A percentile compares a stretch with the other conserved stretches of the same genome.
phyloP scores from a whole-genome alignment of 2,113 vertebrate species.

The Lepus americanus region DNA sequence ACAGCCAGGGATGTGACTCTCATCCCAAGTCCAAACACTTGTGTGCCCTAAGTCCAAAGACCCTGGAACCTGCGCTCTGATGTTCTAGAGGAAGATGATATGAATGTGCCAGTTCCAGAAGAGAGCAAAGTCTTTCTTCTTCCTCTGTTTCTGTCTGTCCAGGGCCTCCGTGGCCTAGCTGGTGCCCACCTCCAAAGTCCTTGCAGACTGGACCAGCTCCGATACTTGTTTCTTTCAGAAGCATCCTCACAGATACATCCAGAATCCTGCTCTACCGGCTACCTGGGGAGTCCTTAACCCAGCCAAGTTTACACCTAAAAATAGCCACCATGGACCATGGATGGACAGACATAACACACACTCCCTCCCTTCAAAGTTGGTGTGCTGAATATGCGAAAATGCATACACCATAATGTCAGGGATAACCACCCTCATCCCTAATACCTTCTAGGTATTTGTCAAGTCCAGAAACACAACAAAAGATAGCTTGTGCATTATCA shows the following conservation, averaged over 20 bases:
- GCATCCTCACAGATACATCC: background rate
- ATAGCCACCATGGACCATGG: background rate
- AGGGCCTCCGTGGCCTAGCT: background rate
- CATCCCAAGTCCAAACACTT: background rate
- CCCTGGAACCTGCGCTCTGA: background rate
- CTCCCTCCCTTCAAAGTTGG: rapidly evolving
- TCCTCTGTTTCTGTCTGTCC: background rate
- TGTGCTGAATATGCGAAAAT: background rate
- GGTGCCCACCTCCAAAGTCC: background rate
- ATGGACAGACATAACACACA: background rate
- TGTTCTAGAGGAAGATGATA: background rate
- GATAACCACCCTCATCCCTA: background rate
- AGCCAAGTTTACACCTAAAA: background rate
- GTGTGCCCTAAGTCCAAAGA: background rate
- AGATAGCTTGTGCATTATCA: background rate
- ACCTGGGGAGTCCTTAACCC: background rate
- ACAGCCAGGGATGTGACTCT: background rate
- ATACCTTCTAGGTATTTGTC: background rate
- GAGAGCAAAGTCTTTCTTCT: background rate
- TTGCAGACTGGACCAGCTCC: background rate
- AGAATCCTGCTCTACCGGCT: background rate
- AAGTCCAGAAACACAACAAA: background rate
- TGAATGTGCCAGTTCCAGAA: background rate
- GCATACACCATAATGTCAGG: background rate
- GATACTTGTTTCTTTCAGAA: background rate